These are phyloP conservation scores for Centropristis striata DNA, from an alignment of 2,113 vertebrate species.

Conservation along the genomic window DNA sequence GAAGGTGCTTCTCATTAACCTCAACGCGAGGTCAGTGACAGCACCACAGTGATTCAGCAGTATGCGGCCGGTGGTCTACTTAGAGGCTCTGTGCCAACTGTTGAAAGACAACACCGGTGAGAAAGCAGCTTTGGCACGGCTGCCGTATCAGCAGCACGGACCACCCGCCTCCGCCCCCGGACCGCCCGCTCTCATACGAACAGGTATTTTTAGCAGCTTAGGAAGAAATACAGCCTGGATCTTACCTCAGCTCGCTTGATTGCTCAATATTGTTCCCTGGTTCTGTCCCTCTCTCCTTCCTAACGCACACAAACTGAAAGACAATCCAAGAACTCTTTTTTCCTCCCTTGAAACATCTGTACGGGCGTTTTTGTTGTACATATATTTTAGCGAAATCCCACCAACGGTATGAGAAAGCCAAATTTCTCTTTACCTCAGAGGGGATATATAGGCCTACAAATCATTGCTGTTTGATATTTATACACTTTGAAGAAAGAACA, in stretches of 20 bases:
- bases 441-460: no score
- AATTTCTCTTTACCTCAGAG: no score
- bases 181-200: slow-evolving; percentile 36
- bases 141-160: slow-evolving; percentile 42
- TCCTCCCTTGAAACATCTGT: neutral
- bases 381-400: no score
- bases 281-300: slow-evolving; percentile 15
- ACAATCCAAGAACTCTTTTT: neutral
- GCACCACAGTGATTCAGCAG: slow-evolving; percentile 32
- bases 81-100: slow-evolving; percentile 49
- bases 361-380: no score
- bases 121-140: slow-evolving; percentile 62
- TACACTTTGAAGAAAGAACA: no score
- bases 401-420: no score
- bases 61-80: slow-evolving; percentile 32
- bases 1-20: neutral
- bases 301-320: neutral
- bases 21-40: neutral
- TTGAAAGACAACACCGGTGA: slow-evolving; percentile 80
- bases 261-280: slow-evolving; percentile 32
- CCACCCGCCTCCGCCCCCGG: slow-evolving; percentile 53
- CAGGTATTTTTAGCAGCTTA: slow-evolving; percentile 72
- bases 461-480: no score
- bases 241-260: slow-evolving; percentile 31
- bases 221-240: slow-evolving; percentile 19